Conservation (phyloP, 2,113 vertebrate species). For the Calypte anna region DNA sequence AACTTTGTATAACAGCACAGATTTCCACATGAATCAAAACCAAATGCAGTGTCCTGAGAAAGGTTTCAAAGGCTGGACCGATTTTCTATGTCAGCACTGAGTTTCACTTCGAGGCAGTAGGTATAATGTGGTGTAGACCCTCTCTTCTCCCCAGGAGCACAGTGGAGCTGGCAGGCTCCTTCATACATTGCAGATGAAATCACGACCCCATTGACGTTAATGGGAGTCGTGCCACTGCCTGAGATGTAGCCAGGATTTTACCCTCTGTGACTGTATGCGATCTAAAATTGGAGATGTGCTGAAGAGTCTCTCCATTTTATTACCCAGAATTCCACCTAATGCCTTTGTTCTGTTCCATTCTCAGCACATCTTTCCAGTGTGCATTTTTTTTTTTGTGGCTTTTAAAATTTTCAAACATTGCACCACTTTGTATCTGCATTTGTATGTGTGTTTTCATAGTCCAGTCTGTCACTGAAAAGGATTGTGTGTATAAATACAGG, state of each 20-base stretch:
- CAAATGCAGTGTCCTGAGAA: conserved; percentile 17
- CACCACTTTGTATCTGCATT: neutral
- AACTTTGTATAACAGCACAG: neutral
- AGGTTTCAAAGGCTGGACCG: neutral
- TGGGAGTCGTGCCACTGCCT: neutral
- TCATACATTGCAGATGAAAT: neutral
- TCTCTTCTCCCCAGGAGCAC: neutral
- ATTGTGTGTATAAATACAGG: neutral
- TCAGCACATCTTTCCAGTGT: neutral
- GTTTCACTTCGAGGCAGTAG: neutral
- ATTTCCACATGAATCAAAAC: conserved; percentile 20
- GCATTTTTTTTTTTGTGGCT: neutral
- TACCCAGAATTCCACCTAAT: neutral
- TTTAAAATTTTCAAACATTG: neutral
- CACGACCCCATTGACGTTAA: neutral
- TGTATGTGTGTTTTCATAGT: neutral
- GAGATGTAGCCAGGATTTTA: neutral
- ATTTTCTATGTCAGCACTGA: neutral
- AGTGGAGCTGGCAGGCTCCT: neutral
- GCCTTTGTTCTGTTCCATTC: neutral
- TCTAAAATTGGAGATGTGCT: conserved; percentile 5
- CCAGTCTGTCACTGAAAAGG: neutral
- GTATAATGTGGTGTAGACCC: neutral
- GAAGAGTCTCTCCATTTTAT: neutral
- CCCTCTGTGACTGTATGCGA: neutral